Evolutionary conservation across 2,797 vertebrate genomes (phyloP), one percentile per base, ranked within the genome.

Genomic region (Myripristis jacobus): DNA sequence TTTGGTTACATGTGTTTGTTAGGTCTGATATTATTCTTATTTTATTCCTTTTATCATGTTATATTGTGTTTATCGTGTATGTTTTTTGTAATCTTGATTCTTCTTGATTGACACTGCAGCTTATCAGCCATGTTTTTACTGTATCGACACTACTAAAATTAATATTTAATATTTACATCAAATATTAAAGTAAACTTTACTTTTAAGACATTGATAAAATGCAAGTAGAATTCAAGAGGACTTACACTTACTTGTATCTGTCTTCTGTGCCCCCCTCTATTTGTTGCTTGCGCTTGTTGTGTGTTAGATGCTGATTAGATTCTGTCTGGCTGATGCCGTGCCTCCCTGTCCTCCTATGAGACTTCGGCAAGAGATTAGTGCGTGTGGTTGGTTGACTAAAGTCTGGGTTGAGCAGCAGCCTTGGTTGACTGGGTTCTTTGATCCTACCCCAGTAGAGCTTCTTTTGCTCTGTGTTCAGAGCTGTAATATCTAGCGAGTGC

Each of bases 391-490:
- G 87, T 85, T 89, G 87, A 88, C 86, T 90, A 71, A 86, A 91
- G 85, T 84, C 83, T 82, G 88, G 85, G 75, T 87, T 85, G 84
- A 89, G 85, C 86, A 70, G 84, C 64, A 70, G 85, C 71, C 77
- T 67, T 85, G 90, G 73, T 87, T 85, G 87, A 82, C 80, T 87
- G 82, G 73, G 44, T 84, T 85, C 84, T 92, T 92, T 92, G 90
- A 93, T 93, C 87, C 80, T 73, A 77, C 81, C 87, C 84, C 88
- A 78, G 81, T 44, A 70, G 84, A 87, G 84, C 81, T 76, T 73
- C 75, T 79, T 29, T 71, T 54, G 54, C 87, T 80, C 73, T 47
- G 34, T 13, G 31, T n/a, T 64, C 78, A 88, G 75, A 54, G 78
- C 70, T 63, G 68, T 76, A 38, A 29, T 18, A 29, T 29, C 12